Conservation (phyloP, 2,797 vertebrate genomes). For the Gobionotothen gibberifrons region DNA sequence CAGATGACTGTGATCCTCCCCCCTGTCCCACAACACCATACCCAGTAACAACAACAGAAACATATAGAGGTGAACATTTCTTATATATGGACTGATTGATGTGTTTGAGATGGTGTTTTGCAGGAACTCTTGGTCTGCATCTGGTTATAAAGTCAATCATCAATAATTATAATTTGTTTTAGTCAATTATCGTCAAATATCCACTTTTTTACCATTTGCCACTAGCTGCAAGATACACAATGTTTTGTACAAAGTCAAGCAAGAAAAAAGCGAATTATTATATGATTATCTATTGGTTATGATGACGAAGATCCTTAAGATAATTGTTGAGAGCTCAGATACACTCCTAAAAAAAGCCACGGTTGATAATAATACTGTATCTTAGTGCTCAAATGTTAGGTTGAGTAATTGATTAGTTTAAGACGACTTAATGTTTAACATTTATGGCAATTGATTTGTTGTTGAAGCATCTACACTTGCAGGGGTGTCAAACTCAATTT, state of each 20-base stretch:
- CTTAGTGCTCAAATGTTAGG: background rate
- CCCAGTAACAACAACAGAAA: conserved; percentile 39
- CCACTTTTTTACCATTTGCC: no score
- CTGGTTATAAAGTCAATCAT: background rate
- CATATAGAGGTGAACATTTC: conserved; percentile 60
- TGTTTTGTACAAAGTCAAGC: no score
- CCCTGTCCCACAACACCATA: conserved; percentile 76
- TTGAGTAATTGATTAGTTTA: background rate
- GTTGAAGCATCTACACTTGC: no score
- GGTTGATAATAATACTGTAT: background rate
- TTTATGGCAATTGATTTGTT: background rate
- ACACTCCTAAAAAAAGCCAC: background rate
- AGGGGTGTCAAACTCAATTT: no score
- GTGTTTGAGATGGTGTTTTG: no score
- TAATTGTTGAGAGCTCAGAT: no score
- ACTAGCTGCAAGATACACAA: background rate
- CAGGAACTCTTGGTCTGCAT: no score
- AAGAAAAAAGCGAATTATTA: no score
- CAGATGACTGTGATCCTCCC: conserved; percentile 79
- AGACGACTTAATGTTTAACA: background rate
- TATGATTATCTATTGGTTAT: no score
- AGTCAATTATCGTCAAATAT: no score
- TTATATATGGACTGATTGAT: background rate
- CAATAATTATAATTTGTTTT: no score
- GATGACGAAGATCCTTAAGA: no score